Conservation (phyloP, 1,140 invertebrate genomes). For the Drosophila kanapiae region DNA sequence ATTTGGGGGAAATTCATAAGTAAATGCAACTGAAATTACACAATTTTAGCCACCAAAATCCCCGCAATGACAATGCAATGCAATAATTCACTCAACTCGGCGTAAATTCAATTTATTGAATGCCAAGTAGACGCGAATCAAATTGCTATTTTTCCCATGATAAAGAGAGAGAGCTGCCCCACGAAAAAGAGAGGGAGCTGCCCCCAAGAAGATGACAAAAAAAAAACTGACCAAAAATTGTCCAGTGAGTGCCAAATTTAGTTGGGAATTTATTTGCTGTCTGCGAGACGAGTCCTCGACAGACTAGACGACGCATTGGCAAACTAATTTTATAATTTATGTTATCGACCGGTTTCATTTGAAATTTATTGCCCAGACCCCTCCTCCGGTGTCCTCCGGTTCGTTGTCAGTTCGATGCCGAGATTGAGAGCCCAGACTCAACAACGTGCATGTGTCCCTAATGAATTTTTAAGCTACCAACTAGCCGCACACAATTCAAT, state of each 20-base stretch:
- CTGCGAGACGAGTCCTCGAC: constrained; percentile 24
- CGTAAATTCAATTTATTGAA: constrained; percentile 62
- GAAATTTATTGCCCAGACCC: constrained; percentile 52
- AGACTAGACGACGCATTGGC: constrained; percentile 36
- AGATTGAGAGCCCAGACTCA: constrained; percentile 35
- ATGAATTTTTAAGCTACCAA: constrained; percentile 62
- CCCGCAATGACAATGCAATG: constrained; percentile 16
- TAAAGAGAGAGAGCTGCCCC: not conserved
- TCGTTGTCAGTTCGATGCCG: constrained; percentile 28
- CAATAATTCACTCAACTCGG: constrained; percentile 44
- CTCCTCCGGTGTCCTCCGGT: not conserved
- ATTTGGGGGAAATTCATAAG: not conserved
- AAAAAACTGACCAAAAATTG: constrained; percentile 25
- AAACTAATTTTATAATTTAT: constrained; percentile 71
- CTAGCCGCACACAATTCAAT: constrained; percentile 62
- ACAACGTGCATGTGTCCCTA: constrained; percentile 45
- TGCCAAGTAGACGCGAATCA: constrained; percentile 30
- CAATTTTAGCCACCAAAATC: constrained; percentile 9
- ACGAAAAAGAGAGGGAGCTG: constrained; percentile 2
- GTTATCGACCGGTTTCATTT: constrained; percentile 59
- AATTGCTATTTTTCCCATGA: constrained; percentile 39
- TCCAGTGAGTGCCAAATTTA: constrained; percentile 28
- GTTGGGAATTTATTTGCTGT: constrained; percentile 51
- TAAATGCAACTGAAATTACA: not conserved
- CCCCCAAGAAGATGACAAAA: not conserved